phyloP scores from a whole-genome alignment of 2,113 vertebrate genomes.

The Rhadina sibilatrix region DNA sequence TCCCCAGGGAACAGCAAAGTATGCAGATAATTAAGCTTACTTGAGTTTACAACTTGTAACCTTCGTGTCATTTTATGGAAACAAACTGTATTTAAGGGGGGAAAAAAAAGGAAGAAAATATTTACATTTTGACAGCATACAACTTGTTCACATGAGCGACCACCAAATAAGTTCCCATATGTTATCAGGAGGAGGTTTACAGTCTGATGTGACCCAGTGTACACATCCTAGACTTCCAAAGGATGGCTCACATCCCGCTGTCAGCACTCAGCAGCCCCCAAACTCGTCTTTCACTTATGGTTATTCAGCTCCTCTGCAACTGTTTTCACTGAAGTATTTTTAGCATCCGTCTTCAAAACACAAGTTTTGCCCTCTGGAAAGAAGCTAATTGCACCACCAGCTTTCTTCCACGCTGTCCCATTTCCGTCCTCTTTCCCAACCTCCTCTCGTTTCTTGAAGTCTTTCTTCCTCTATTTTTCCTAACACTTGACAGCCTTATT shows the following conservation, averaged over 20 bases:
- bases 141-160: background rate
- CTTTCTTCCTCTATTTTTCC: background rate
- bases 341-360: conserved; percentile 25
- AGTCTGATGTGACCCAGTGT: background rate
- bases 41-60: conserved; percentile 39
- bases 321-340: conserved; percentile 37
- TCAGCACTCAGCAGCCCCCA: background rate
- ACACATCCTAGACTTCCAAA: background rate
- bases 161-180: conserved; percentile 34
- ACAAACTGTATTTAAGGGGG: background rate
- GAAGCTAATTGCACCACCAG: background rate
- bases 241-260: background rate
- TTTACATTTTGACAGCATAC: conserved; percentile 52
- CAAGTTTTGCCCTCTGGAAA: conserved; percentile 3
- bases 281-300: background rate
- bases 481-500: background rate
- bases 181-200: conserved; percentile 28
- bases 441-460: background rate
- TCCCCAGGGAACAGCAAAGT: conserved; percentile 46
- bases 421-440: background rate
- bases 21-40: conserved; percentile 57
- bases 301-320: conserved; percentile 6
- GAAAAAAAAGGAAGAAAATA: conserved; percentile 1
- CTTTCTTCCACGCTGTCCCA: background rate
- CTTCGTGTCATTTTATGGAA: conserved; percentile 36